These are phyloP conservation scores for Hyperoplus lanceolatus DNA, from an alignment of 2,797 vertebrate genomes.

Conservation along the genomic window DNA sequence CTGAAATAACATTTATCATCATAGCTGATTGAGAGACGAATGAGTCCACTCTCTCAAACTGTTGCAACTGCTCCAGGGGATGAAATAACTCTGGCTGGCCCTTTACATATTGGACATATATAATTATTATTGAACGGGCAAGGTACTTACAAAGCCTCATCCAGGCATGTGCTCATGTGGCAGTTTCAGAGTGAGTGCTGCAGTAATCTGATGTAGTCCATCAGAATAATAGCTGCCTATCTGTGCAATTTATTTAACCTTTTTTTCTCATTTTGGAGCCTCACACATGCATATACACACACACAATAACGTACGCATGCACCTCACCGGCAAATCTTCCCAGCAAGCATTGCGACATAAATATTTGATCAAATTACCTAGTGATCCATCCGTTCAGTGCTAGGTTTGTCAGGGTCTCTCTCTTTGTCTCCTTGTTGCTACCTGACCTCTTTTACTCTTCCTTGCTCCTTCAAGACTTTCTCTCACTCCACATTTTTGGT, in stretches of 20 bases:
- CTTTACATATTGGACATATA: background rate
- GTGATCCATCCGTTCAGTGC: conserved; percentile 34
- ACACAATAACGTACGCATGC: conserved; percentile 7
- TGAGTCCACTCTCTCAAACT: conserved; percentile 32
- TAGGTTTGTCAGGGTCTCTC: conserved; percentile 41
- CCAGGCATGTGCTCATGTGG: background rate
- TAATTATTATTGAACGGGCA: background rate
- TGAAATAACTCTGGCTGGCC: background rate
- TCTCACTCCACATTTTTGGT: background rate
- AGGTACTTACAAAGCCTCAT: too few relatives aligned
- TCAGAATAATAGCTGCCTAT: conserved; percentile 29
- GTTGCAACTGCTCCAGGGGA: conserved; percentile 8
- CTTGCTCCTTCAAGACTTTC: conserved; percentile 1
- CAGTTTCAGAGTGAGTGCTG: conserved; percentile 5
- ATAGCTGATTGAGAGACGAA: conserved; percentile 6
- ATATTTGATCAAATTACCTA: conserved; percentile 61
- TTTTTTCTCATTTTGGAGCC: background rate
- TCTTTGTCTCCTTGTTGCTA: conserved; percentile 3
- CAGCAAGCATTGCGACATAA: conserved; percentile 51
- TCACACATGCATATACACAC: conserved; percentile 17
- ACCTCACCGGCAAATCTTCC: conserved; percentile 27
- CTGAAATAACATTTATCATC: background rate
- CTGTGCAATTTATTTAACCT: conserved; percentile 23
- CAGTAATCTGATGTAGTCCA: conserved; percentile 53
- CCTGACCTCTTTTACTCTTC: background rate